These are phyloP conservation scores for Drosophila sordidapex DNA, from an alignment of 2,888 invertebrate genomes.

Conservation along the genomic window DNA sequence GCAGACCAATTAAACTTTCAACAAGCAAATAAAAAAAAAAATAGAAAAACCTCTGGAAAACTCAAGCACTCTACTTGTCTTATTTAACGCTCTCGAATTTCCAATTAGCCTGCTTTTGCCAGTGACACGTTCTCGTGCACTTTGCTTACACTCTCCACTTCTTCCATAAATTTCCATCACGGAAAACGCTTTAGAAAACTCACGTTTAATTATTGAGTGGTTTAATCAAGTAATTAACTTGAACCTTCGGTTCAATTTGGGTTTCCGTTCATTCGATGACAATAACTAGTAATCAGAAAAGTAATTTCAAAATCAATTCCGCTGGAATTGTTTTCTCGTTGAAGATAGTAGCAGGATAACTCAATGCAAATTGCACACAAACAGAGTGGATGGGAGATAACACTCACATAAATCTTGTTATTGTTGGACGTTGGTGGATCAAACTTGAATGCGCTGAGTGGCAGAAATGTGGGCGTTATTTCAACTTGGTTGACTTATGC, in stretches of 20 bases:
- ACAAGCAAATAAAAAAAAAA: constrained; percentile 31
- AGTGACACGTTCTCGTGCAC: constrained; percentile 16
- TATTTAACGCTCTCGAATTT: constrained; percentile 49
- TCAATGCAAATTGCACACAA: constrained; percentile 36
- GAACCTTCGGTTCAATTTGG: background rate
- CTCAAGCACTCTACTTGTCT: constrained; percentile 31
- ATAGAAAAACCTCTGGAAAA: constrained; percentile 23
- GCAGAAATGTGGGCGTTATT: constrained; percentile 8
- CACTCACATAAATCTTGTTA: constrained; percentile 9
- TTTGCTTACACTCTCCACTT: background rate
- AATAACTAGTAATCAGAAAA: constrained; percentile 10
- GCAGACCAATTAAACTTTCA: constrained; percentile 58
- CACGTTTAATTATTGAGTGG: background rate
- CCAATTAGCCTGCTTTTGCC: constrained; percentile 51
- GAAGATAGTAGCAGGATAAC: constrained; percentile 12
- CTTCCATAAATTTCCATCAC: background rate
- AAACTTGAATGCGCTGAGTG: constrained; percentile 19
- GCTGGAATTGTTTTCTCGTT: constrained; percentile 1
- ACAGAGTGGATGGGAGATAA: constrained; percentile 15
- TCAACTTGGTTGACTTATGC: background rate
- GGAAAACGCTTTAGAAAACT: background rate
- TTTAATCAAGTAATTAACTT: background rate
- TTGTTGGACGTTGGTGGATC: constrained; percentile 1
- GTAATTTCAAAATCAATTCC: constrained; percentile 29
- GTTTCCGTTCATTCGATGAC: background rate